Percentiles rank a stretch among this genome's conserved stretches.
These are phyloP conservation scores for Peromyscus nudipes DNA, from an alignment of 2,797 vertebrate genomes.

Conservation along the genomic window DNA sequence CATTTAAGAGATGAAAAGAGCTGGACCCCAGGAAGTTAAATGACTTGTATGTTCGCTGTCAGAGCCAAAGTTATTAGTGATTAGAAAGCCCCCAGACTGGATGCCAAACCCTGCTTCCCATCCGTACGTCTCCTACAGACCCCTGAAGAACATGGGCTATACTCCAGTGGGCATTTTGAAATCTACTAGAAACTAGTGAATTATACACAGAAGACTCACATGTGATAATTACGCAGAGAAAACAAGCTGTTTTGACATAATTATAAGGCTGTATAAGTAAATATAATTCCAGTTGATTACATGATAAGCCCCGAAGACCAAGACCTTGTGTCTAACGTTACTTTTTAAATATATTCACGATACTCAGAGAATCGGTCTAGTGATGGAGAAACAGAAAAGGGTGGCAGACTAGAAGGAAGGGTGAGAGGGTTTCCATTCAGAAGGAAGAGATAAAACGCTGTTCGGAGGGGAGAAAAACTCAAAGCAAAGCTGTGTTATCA, in stretches of 20 bases:
- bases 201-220: background rate
- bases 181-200: slow-evolving; percentile 47
- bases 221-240: slow-evolving; percentile 53
- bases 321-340: slow-evolving; percentile 13
- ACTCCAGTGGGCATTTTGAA: slow-evolving; percentile 1
- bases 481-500: background rate
- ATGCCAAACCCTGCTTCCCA: background rate
- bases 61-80: background rate
- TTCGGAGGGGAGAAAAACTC: background rate
- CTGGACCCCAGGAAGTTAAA: background rate
- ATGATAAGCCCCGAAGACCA: slow-evolving; percentile 33
- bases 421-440: background rate
- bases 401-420: background rate
- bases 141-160: background rate
- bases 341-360: slow-evolving; percentile 44
- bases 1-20: slow-evolving; percentile 32
- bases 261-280: slow-evolving; percentile 51
- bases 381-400: background rate
- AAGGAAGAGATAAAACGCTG: background rate
- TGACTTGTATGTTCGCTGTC: background rate
- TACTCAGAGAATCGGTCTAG: background rate
- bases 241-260: slow-evolving; percentile 53
- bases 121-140: background rate
- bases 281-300: slow-evolving; percentile 44
- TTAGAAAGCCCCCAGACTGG: background rate